phyloP scores from a whole-genome alignment of 2,888 invertebrate genomes.

The Metallyticus violacea region DNA sequence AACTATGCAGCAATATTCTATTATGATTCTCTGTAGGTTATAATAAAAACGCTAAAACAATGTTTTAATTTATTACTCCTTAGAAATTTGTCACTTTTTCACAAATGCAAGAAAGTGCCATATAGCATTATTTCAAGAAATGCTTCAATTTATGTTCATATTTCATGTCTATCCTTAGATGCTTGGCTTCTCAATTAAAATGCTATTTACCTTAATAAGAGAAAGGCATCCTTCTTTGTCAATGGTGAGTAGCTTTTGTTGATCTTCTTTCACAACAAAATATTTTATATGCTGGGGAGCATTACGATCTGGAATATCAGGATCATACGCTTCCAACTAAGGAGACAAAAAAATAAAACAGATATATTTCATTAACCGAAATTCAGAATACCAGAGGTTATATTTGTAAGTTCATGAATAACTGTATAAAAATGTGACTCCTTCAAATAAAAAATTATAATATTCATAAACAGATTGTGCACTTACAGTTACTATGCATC shows the following conservation, averaged over 20 bases:
- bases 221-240: constrained; percentile 72
- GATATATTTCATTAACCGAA: not conserved
- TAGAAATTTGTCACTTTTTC: too few relatives aligned
- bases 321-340: constrained; percentile 73
- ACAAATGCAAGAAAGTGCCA: too few relatives aligned
- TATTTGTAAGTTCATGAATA: not conserved
- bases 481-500: constrained; percentile 65
- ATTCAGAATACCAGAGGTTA: not conserved
- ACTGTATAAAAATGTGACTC: not conserved
- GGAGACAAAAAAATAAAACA: constrained; percentile 7
- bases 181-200: too few relatives aligned
- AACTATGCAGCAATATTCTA: too few relatives aligned
- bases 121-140: too few relatives aligned
- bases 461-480: not conserved
- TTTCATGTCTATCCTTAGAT: too few relatives aligned
- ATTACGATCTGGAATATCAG: constrained; percentile 74
- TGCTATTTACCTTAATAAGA: constrained; percentile 53
- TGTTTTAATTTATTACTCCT: too few relatives aligned
- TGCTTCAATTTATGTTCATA: too few relatives aligned
- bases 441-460: not conserved
- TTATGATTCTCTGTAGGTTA: too few relatives aligned
- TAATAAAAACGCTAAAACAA: too few relatives aligned
- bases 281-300: constrained; percentile 78
- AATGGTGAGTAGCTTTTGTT: constrained; percentile 67
- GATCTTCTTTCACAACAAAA: constrained; percentile 68